Percentiles rank a stretch among this genome's conserved stretches.
Conservation (phyloP, 2,888 invertebrate genomes). For the Phaedon cochleariae region DNA sequence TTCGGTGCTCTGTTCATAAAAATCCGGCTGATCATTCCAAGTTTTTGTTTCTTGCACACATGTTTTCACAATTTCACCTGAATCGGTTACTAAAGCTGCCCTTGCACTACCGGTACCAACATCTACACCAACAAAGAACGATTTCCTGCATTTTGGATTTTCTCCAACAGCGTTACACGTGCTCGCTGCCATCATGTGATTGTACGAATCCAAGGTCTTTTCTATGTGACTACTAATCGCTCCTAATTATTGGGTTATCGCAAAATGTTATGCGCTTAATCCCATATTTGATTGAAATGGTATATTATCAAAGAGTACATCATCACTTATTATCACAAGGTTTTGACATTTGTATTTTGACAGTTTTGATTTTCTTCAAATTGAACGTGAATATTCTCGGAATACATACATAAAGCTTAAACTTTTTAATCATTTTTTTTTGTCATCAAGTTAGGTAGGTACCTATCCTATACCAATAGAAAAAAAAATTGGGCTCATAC, state of each 20-base stretch:
- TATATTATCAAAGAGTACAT: no score
- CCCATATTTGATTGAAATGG: not conserved
- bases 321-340: no score
- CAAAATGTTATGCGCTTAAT: not conserved
- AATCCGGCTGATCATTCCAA: slow-evolving; percentile 75
- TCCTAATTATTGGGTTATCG: not conserved
- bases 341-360: no score
- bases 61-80: slow-evolving; percentile 73
- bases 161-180: slow-evolving; percentile 1
- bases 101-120: slow-evolving; percentile 93
- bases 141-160: not conserved
- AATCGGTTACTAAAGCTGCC: slow-evolving; percentile 78
- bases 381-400: no score
- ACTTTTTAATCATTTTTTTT: no score
- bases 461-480: no score
- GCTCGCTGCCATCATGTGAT: slow-evolving; percentile 8
- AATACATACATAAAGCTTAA: no score
- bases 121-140: slow-evolving; percentile 74
- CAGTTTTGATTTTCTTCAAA: no score
- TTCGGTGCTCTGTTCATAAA: slow-evolving; percentile 90
- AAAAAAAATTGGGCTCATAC: no score
- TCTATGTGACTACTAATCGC: not conserved
- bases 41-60: slow-evolving; percentile 75
- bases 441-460: no score
- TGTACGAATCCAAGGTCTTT: slow-evolving; percentile 8